Conservation (phyloP, 1,140 invertebrate species). For the Lucilia cuprina region DNA sequence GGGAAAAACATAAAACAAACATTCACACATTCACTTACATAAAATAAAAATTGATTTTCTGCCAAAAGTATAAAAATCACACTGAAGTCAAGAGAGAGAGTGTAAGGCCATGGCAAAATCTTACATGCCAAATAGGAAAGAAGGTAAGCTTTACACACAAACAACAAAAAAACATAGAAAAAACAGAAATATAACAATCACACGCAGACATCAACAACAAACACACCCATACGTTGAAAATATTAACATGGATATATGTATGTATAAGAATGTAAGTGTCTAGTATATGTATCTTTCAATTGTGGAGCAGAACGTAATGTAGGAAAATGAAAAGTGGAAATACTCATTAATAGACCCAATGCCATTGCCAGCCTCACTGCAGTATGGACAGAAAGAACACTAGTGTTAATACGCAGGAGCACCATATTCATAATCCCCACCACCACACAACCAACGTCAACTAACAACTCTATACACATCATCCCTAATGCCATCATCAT, state of each 20-base stretch:
- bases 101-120: constrained; percentile 26
- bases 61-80: constrained; percentile 20
- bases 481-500: not conserved
- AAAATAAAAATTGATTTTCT: constrained; percentile 5
- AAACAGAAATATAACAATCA: too few species aligned
- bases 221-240: not conserved
- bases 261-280: not conserved
- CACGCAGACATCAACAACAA: not conserved
- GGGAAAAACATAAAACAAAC: not conserved
- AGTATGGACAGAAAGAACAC: not conserved
- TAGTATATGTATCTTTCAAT: not conserved
- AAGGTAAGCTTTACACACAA: not conserved
- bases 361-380: constrained; percentile 38
- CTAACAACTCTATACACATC: not conserved
- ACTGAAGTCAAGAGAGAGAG: constrained; percentile 3
- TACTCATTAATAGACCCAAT: not conserved
- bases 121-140: not conserved
- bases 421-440: not conserved
- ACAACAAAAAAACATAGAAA: not conserved
- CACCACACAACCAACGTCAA: not conserved
- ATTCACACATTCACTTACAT: not conserved
- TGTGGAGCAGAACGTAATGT: constrained; percentile 2
- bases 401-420: constrained; percentile 18
- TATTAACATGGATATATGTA: not conserved
- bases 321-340: not conserved